Percentiles rank a stretch among this genome's conserved stretches.
These are phyloP conservation scores for Xiphophorus couchianus DNA, from an alignment of 2,113 vertebrate genomes.

Conservation along the genomic window DNA sequence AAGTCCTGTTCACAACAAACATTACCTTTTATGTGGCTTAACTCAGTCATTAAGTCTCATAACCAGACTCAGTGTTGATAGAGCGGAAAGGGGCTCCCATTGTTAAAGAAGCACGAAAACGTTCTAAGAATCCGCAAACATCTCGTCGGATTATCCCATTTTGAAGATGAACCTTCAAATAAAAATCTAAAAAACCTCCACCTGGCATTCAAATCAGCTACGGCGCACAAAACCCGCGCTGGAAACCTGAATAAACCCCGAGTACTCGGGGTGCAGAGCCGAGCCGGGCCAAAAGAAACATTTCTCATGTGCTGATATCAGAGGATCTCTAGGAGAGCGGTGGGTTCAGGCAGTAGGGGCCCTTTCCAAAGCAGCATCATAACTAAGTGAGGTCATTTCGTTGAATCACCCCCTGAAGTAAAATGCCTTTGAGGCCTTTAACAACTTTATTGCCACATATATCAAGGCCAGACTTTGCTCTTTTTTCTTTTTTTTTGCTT, in stretches of 20 bases:
- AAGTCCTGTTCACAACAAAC: constrained; percentile 22
- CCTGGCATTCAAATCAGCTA: constrained; percentile 15
- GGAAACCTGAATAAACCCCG: constrained; percentile 50
- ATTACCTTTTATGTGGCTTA: constrained; percentile 17
- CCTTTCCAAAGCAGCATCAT: constrained; percentile 50
- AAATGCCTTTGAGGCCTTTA: constrained; percentile 32
- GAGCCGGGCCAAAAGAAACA: constrained; percentile 61
- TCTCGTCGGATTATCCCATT: constrained; percentile 36
- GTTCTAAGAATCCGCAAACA: constrained; percentile 30
- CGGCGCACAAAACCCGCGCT: constrained; percentile 28
- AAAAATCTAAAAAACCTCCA: constrained; percentile 6
- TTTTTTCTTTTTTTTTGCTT: background rate
- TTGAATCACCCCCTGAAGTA: constrained; percentile 44
- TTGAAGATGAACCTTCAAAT: constrained; percentile 25
- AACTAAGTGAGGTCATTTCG: constrained; percentile 57
- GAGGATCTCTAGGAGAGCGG: constrained; percentile 38
- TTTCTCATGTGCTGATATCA: constrained; percentile 46
- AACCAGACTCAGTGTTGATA: background rate
- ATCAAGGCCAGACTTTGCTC: constrained; percentile 43
- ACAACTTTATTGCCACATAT: constrained; percentile 64
- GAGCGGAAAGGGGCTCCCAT: constrained; percentile 13
- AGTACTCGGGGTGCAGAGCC: constrained; percentile 27
- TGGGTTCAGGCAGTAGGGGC: constrained; percentile 37
- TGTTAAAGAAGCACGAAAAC: constrained; percentile 35
- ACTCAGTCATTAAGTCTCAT: constrained; percentile 6